Evolutionary conservation across 2,797 vertebrate genomes (phyloP).

Genomic region (Vipera ursinii): DNA sequence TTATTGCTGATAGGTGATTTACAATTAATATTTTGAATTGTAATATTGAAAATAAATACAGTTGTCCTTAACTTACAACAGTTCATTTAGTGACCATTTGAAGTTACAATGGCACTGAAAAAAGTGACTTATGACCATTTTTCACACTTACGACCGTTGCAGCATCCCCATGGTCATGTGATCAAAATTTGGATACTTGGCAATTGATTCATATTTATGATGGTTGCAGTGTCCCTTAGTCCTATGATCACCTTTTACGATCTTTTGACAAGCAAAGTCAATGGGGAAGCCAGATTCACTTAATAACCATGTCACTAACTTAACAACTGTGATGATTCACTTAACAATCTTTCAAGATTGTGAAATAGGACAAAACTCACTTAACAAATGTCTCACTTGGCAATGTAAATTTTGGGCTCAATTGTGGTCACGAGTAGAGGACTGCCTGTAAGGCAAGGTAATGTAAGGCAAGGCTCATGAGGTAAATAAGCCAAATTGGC

Average conservation of each 20-base stretch:
- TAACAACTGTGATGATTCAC: neutral
- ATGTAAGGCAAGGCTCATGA: neutral
- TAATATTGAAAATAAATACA: neutral
- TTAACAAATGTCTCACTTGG: neutral
- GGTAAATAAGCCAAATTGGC: neutral
- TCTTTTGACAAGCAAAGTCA: neutral
- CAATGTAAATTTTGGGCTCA: neutral
- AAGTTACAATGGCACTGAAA: neutral
- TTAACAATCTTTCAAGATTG: neutral
- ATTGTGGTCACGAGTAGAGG: neutral
- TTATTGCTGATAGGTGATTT: neutral
- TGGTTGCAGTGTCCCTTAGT: neutral
- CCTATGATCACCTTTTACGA: neutral
- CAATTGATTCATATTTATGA: neutral
- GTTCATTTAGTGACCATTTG: neutral
- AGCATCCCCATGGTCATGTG: neutral
- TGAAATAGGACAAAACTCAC: neutral
- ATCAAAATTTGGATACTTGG: neutral
- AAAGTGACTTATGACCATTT: neutral
- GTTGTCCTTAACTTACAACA: neutral
- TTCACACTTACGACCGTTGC: neutral
- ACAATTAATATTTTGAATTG: neutral
- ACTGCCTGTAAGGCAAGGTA: neutral
- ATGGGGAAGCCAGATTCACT: neutral
- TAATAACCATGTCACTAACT: neutral